phyloP scores from a whole-genome alignment of 2,888 invertebrate species.

The Ramazzottius varieornatus region DNA sequence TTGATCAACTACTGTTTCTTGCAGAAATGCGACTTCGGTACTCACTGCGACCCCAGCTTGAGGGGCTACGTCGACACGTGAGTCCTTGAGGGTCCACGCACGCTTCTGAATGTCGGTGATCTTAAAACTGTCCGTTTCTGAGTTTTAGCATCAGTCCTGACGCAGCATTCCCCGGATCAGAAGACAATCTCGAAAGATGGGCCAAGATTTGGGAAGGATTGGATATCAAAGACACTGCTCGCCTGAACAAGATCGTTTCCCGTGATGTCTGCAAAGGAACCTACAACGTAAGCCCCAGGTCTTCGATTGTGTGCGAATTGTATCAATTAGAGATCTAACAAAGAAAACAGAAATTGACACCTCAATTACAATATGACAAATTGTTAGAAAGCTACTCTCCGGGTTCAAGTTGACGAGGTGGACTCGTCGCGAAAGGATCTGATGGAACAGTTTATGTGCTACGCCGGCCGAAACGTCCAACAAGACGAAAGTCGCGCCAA shows the following conservation, averaged over 20 bases:
- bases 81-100: not conserved
- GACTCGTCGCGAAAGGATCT: not conserved
- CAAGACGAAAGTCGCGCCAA: not conserved
- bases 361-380: not conserved
- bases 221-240: not conserved
- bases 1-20: no score
- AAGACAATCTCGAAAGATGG: not conserved
- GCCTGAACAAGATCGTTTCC: not conserved
- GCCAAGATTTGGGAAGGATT: not conserved
- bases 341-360: no score
- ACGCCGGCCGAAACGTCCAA: not conserved
- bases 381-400: not conserved
- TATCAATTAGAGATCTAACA: no score
- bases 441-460: slow-evolving; percentile 1
- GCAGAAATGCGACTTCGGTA: not conserved
- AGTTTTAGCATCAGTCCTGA: no score
- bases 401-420: not conserved
- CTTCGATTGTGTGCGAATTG: no score
- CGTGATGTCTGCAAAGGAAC: not conserved
- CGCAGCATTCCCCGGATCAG: no score
- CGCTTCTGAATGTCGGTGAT: not conserved
- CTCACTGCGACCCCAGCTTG: not conserved
- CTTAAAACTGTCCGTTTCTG: not conserved
- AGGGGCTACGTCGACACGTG: not conserved
- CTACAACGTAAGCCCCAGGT: not conserved